Evolutionary conservation across 2,888 invertebrate genomes (phyloP).

Genomic region (Podotricha telesiphe): DNA sequence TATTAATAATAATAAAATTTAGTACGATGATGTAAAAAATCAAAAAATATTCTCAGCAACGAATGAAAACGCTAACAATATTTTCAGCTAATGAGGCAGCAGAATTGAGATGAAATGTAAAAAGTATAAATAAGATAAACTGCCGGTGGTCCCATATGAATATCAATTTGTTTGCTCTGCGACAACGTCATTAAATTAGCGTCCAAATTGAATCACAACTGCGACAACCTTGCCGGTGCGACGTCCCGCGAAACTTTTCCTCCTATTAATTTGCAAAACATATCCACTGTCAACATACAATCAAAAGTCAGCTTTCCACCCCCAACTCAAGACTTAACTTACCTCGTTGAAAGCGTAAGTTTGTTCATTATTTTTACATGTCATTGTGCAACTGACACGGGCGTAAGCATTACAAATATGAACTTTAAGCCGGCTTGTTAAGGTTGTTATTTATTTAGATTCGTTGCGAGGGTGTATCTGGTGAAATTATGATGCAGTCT

Average conservation of each 20-base stretch:
- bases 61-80: slow-evolving; percentile 40
- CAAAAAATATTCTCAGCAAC: slow-evolving; percentile 10
- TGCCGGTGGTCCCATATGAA: slow-evolving; percentile 79
- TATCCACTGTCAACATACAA: slow-evolving; percentile 60
- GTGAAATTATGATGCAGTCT: slow-evolving; percentile 84
- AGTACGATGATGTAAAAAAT: slow-evolving; percentile 1
- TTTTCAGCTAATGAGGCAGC: slow-evolving; percentile 52
- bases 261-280: slow-evolving; percentile 83
- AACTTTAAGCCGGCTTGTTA: slow-evolving; percentile 63
- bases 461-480: slow-evolving; percentile 73
- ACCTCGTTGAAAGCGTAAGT: slow-evolving; percentile 62
- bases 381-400: slow-evolving; percentile 82
- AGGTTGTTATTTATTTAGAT: slow-evolving; percentile 63
- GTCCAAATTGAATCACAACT: slow-evolving; percentile 84
- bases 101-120: slow-evolving; percentile 48
- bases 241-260: slow-evolving; percentile 81
- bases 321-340: slow-evolving; percentile 63
- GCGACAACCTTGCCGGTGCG: slow-evolving; percentile 80
- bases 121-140: slow-evolving; percentile 71
- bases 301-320: slow-evolving; percentile 60
- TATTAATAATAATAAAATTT: slow-evolving; percentile 1
- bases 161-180: slow-evolving; percentile 81
- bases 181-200: slow-evolving; percentile 83
- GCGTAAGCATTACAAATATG: slow-evolving; percentile 57
- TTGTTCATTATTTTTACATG: slow-evolving; percentile 84